Conservation (phyloP, 2,113 vertebrate genomes). For the Monopterus albus region DNA sequence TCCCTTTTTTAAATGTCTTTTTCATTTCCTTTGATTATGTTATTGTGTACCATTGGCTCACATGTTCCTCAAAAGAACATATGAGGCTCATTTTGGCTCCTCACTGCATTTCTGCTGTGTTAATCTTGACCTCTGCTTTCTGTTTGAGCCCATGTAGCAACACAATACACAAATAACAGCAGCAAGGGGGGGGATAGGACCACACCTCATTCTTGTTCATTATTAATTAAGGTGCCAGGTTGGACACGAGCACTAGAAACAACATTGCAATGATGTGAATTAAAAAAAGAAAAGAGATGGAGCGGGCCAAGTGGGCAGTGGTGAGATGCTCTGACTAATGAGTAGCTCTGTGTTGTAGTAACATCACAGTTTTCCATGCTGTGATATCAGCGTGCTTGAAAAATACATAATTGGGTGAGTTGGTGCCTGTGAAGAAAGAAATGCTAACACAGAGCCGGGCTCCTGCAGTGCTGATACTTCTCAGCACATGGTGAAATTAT, state of each 20-base stretch:
- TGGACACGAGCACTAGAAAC: constrained; percentile 5
- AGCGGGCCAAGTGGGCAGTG: neutral
- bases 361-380: constrained; percentile 23
- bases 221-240: constrained; percentile 37
- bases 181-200: neutral
- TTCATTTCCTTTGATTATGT: neutral
- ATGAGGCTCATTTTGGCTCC: neutral
- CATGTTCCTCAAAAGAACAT: constrained; percentile 1
- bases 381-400: constrained; percentile 29
- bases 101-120: neutral
- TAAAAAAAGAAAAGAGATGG: neutral
- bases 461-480: constrained; percentile 2
- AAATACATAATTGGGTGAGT: constrained; percentile 44
- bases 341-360: constrained; percentile 16
- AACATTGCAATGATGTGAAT: constrained; percentile 26
- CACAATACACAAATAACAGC: neutral
- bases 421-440: constrained; percentile 19
- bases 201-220: constrained; percentile 31
- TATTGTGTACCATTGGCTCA: neutral
- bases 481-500: neutral
- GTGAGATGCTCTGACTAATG: constrained; percentile 38
- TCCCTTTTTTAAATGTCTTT: too few relatives aligned
- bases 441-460: constrained; percentile 8
- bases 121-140: neutral
- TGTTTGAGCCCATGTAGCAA: neutral